Evolutionary conservation across 2,113 vertebrate genomes (phyloP).

Genomic region (Otolemur garnettii): DNA sequence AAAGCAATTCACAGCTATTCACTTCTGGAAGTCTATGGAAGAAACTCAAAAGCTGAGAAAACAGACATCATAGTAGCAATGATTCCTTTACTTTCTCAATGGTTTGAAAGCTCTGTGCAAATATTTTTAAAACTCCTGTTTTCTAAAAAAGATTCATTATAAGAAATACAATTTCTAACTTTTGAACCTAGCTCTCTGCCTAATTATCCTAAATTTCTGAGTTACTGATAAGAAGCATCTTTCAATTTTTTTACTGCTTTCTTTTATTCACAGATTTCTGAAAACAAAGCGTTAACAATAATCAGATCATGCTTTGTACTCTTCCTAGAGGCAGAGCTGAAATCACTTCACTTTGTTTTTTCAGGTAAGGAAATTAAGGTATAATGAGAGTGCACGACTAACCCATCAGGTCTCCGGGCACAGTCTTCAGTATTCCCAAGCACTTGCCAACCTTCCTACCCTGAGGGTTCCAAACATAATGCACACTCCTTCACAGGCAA

Average conservation of each 20-base stretch:
- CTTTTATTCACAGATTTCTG: neutral
- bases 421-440: neutral
- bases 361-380: neutral
- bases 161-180: slow-evolving; percentile 21
- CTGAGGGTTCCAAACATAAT: neutral
- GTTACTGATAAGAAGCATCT: neutral
- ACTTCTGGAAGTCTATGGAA: slow-evolving; percentile 27
- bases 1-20: slow-evolving; percentile 29
- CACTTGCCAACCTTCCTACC: neutral
- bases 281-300: neutral
- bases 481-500: neutral
- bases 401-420: neutral
- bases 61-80: neutral
- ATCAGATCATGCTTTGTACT: neutral
- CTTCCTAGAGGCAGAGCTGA: slow-evolving; percentile 27
- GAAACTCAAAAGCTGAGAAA: slow-evolving; percentile 53
- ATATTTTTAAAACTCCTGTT: neutral
- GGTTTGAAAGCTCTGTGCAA: slow-evolving; percentile 34
- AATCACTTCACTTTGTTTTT: neutral
- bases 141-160: slow-evolving; percentile 15
- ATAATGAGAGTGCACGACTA: neutral
- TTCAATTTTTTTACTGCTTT: neutral
- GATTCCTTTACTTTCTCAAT: slow-evolving; percentile 40
- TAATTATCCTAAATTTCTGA: slow-evolving; percentile 27
- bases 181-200: neutral